Conservation (phyloP, 2,888 invertebrate species). For the Lasioglossum lativentre region DNA sequence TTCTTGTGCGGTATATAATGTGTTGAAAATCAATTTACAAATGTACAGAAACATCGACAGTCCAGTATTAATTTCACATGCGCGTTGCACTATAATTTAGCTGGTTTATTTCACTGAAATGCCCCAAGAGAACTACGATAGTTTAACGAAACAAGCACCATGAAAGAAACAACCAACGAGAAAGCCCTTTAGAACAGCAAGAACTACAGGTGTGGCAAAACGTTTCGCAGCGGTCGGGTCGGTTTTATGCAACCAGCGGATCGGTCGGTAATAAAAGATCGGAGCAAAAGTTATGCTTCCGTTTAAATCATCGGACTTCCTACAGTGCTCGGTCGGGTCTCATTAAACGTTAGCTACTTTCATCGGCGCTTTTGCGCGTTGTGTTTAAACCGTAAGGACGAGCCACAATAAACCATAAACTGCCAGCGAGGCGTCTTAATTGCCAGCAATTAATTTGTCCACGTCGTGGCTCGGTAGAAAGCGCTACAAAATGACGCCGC, state of each 20-base stretch:
- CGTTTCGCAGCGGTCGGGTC: background rate
- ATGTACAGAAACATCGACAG: background rate
- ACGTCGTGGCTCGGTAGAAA: constrained; percentile 57
- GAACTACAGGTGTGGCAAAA: background rate
- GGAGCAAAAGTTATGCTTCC: background rate
- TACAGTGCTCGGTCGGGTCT: constrained; percentile 32
- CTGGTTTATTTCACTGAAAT: background rate
- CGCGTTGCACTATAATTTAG: no score
- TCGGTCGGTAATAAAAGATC: background rate
- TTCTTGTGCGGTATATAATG: background rate
- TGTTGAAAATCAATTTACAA: background rate
- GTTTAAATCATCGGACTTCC: constrained; percentile 43
- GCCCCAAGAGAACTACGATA: background rate
- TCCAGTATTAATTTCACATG: background rate
- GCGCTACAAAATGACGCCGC: constrained; percentile 37
- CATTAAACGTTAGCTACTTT: constrained; percentile 47
- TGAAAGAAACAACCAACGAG: background rate
- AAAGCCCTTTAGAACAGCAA: background rate
- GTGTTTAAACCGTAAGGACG: constrained; percentile 24
- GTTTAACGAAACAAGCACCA: background rate
- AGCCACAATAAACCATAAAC: constrained; percentile 55
- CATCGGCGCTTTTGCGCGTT: constrained; percentile 27
- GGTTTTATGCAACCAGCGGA: background rate
- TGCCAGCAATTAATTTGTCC: constrained; percentile 58
- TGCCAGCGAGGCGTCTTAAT: constrained; percentile 46